Conservation (phyloP, 2,797 vertebrate species). For the Glossophaga mutica region DNA sequence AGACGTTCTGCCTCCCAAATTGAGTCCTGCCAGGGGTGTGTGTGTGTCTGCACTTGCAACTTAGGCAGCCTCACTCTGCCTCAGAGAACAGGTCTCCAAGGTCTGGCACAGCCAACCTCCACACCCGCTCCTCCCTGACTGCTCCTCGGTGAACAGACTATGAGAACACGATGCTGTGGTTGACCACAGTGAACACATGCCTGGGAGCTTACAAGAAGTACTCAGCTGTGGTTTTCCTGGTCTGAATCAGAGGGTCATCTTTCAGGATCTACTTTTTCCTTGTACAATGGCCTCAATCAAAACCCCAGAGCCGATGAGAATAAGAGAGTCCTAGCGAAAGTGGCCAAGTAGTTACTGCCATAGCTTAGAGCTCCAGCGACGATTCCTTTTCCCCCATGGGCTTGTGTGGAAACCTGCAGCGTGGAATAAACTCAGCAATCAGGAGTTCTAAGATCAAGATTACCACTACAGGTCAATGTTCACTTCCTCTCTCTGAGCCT, state of each 20-base stretch:
- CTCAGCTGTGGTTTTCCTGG: conserved; percentile 32
- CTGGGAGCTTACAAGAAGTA: conserved; percentile 26
- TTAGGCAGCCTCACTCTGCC: background rate
- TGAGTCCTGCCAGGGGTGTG: background rate
- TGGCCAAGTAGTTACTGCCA: background rate
- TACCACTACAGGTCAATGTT: fast-evolving
- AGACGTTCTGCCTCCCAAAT: background rate
- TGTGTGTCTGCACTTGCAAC: background rate
- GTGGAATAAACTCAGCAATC: background rate
- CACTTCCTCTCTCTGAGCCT: background rate
- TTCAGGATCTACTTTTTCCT: background rate
- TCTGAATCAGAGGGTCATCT: background rate
- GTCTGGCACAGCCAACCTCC: background rate
- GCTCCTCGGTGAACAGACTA: background rate
- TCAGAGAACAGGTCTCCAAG: background rate
- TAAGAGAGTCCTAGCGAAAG: background rate
- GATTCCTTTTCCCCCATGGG: fast-evolving
- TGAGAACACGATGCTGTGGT: background rate
- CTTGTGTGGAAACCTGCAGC: background rate
- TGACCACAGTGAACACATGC: background rate
- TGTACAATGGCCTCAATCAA: background rate
- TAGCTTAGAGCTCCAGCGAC: background rate
- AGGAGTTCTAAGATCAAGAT: background rate
- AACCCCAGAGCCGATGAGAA: background rate
- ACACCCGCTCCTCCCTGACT: too few species aligned